Evolutionary conservation across 37 sponge, comb jelly and placozoan species (phyloP), one percentile per base, ranked within the genome.

Genomic region (Lycopodina hypogea): DNA sequence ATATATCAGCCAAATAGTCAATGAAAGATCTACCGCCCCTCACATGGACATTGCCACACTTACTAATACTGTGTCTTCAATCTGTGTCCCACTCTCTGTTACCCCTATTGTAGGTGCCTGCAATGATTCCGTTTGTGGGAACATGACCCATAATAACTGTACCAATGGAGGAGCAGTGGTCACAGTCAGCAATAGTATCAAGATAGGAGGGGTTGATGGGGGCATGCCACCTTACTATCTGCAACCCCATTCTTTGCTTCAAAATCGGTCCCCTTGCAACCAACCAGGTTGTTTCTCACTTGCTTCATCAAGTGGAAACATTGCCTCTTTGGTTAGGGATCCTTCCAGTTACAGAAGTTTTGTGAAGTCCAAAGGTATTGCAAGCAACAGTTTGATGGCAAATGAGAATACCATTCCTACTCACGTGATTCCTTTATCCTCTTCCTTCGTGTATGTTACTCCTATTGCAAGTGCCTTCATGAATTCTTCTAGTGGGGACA

Each of bases 1-100:
- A 68, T 82, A 88, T 72, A 77, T 88, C 57, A 58, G 78, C 48
- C 80, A 74, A 73, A 77, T 42, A 29, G 67, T 35, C 8, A 32
- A 12, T 22, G 68, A 66, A 45, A 85, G 64, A 29, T 39, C 79
- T 6, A 61, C 78, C 6, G 79, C 85, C 3, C 85, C 85, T 12
- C 24, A 79, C 39, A 78, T 85, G 35, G 56, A 59, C 35, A 24
- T 84, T 35, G 59, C 77, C 17, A 56, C 76, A 0, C 11, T 40
- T 4, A 41, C 71, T 11, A 35, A 41, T 45, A 23, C 48, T 11
- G 7, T 11, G 3, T 9, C 35, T 30, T 7, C 66, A 4, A 3
- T 15, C 12, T 15, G 12, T 15, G 14, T 15, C 12, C 61, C 61
- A 17, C 61, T 28, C 12, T 60, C 24, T 12, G 3, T 29, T n/a